Conservation (phyloP, 2,888 invertebrate genomes). For the Acronicta psi region DNA sequence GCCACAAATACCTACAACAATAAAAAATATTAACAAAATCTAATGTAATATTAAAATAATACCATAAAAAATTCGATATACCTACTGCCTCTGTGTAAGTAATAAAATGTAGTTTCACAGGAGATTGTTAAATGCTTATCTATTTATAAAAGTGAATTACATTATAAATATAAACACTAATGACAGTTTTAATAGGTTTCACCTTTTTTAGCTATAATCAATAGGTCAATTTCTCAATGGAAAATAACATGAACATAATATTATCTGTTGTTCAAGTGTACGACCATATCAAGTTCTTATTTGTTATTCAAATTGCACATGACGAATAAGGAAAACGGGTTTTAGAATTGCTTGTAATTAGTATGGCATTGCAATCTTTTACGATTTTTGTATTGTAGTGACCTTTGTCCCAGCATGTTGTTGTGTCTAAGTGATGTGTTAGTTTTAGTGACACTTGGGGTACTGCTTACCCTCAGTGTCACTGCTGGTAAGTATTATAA, state of each 20-base stretch:
- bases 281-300: slow-evolving; percentile 13
- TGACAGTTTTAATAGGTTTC: slow-evolving; percentile 25
- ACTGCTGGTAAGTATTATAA: slow-evolving; percentile 26
- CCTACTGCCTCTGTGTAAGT: not conserved
- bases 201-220: slow-evolving; percentile 37
- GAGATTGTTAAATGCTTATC: too few species aligned
- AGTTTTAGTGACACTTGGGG: slow-evolving; percentile 39
- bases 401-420: slow-evolving; percentile 15
- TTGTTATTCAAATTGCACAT: slow-evolving; percentile 36
- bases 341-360: slow-evolving; percentile 22
- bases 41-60: too few species aligned
- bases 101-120: too few species aligned
- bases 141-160: too few species aligned
- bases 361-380: slow-evolving; percentile 12
- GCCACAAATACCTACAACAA: too few species aligned
- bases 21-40: too few species aligned
- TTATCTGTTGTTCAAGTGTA: slow-evolving; percentile 12
- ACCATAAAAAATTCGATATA: too few species aligned
- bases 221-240: slow-evolving; percentile 33
- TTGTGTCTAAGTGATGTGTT: slow-evolving; percentile 41
- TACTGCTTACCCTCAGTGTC: slow-evolving; percentile 38
- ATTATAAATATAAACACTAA: slow-evolving; percentile 19
- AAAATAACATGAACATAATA: slow-evolving; percentile 38
- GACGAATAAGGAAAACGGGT: slow-evolving; percentile 37
- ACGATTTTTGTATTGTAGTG: slow-evolving; percentile 8